These are phyloP conservation scores for Drosophila pachea DNA, from an alignment of 1,140 invertebrate species.

Conservation along the genomic window DNA sequence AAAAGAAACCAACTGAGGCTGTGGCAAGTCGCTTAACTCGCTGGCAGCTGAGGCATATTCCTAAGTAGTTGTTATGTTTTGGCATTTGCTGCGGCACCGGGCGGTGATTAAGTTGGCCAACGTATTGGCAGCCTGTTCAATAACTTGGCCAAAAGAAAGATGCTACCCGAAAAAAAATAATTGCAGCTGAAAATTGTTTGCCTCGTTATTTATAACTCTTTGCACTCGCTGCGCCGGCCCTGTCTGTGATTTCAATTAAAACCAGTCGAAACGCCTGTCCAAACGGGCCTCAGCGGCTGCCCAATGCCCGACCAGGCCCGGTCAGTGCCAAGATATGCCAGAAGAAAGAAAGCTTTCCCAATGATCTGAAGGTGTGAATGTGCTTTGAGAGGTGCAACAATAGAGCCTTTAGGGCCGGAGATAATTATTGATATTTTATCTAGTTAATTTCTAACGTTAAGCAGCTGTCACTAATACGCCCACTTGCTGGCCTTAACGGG, in stretches of 20 bases:
- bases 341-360: too few species aligned
- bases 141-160: slow-evolving; percentile 47
- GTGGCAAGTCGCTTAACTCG: slow-evolving; percentile 11
- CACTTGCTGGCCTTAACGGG: too few species aligned
- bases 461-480: too few species aligned
- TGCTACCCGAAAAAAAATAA: slow-evolving; percentile 47
- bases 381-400: too few species aligned
- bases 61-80: slow-evolving; percentile 74
- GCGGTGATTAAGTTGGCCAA: slow-evolving; percentile 69
- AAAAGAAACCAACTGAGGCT: neutral
- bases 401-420: too few species aligned
- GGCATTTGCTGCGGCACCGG: slow-evolving; percentile 70
- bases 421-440: too few species aligned
- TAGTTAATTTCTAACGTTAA: too few species aligned
- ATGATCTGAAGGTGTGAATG: too few species aligned
- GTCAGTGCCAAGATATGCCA: too few species aligned
- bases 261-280: slow-evolving; percentile 1
- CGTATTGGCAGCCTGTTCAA: slow-evolving; percentile 57
- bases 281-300: too few species aligned
- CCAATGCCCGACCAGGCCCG: too few species aligned
- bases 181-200: slow-evolving; percentile 48
- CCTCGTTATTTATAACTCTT: slow-evolving; percentile 56
- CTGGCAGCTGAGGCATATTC: slow-evolving; percentile 41
- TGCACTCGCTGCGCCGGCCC: slow-evolving; percentile 12
- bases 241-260: slow-evolving; percentile 75